Base-by-base conservation (phyloP, 2,113 vertebrate genomes). In the Melanerpes aurifrons region DNA sequence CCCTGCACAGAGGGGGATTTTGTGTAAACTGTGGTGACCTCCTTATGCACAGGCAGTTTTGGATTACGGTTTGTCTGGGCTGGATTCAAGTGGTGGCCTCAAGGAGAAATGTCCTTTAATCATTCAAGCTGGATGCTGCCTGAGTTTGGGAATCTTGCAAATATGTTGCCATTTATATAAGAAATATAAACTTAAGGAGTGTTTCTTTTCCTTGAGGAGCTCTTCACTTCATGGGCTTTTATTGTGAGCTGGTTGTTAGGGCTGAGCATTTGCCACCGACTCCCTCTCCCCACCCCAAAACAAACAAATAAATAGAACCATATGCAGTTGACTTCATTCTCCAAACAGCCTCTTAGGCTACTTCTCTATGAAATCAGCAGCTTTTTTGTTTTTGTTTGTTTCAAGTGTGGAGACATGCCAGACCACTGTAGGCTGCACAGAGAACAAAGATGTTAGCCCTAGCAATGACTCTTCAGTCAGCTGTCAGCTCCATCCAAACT, bases 221-320 rank as follows among this genome's bases (percentile, higher is more conserved):
- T 85, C 82, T 88, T 91, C 73, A 86, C 87, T 96, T 90, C 70
- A 25, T 91, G 73, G 80, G 64, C 53, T 92, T 95, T 88, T 92
- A 76, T 94, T 94, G 87, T 92, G 88, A 96, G 35, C 58, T 94
- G 66, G 95, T 94, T 93, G 95, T 94, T 91, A 95, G 80, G 93
- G 58, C 82, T 95, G 91, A 95, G 89, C 90, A 86, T 94, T 94
- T 96, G 94, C 86, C 94, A 94, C 89, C 75, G 91, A 81, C 86
- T 96, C 85, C 87, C 62, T 95, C 87, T 94, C 91, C 87, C 93
- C 90, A 92, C 76, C 93, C 91, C 87, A 95, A 95, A 95, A 91
- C 91, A 96, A 95, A 95, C 91, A 96, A 94, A 88, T 96, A 95
- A 96, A 94, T 95, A 90, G 90, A 96, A 92, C 93, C 95, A 91